phyloP scores from a whole-genome alignment of 1,140 invertebrate species.

The Parasteatoda tepidariorum region DNA sequence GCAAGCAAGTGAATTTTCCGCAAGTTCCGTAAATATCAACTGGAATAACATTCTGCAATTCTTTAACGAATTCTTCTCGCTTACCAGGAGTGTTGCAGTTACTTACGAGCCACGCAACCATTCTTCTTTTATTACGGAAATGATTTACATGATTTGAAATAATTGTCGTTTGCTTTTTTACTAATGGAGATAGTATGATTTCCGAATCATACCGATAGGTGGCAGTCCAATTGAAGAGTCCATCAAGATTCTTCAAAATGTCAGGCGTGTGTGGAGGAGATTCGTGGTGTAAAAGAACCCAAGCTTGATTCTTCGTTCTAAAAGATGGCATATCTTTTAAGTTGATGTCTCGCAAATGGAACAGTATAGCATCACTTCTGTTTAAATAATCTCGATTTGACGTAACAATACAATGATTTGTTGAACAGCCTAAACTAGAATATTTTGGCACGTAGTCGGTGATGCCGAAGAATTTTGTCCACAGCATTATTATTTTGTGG shows the following conservation, averaged over 20 bases:
- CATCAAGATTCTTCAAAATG: constrained; percentile 38
- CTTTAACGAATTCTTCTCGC: constrained; percentile 72
- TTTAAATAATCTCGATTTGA: constrained; percentile 53
- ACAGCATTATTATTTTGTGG: constrained; percentile 49
- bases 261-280: constrained; percentile 62
- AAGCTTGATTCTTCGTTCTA: constrained; percentile 64
- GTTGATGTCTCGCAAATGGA: constrained; percentile 63
- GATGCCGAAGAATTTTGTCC: constrained; percentile 60
- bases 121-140: constrained; percentile 60
- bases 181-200: constrained; percentile 65
- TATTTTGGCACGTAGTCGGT: constrained; percentile 48
- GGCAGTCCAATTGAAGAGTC: constrained; percentile 74
- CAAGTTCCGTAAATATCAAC: constrained; percentile 81
- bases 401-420: constrained; percentile 59
- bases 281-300: constrained; percentile 64
- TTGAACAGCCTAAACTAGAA: constrained; percentile 20
- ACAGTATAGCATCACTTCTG: constrained; percentile 60
- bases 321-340: constrained; percentile 65
- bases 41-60: constrained; percentile 72
- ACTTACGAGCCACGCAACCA: constrained; percentile 76
- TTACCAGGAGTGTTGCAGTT: constrained; percentile 73
- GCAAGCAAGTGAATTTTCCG: constrained; percentile 64
- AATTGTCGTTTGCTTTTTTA: constrained; percentile 23
- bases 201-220: constrained; percentile 74
- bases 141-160: neutral